These are phyloP conservation scores for Autographa gamma DNA, from an alignment of 2,888 invertebrate genomes.

Conservation along the genomic window DNA sequence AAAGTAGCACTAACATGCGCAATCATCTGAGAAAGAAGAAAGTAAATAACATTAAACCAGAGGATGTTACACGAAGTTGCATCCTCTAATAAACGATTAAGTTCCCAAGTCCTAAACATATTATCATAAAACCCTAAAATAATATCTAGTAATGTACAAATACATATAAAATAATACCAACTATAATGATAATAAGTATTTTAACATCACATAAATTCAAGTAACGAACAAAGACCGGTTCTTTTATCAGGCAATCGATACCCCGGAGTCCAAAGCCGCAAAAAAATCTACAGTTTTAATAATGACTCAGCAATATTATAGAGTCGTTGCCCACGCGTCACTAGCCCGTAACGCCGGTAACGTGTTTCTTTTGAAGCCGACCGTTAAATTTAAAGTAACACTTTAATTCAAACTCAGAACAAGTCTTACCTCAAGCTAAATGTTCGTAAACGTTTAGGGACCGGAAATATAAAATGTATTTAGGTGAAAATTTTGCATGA, in stretches of 20 bases:
- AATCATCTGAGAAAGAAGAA: slow-evolving; percentile 41
- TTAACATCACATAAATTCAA: slow-evolving; percentile 11
- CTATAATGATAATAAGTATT: not conserved
- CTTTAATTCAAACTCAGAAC: not conserved
- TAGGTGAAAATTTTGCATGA: not conserved
- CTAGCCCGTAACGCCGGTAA: slow-evolving; percentile 26
- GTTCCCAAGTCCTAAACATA: not conserved
- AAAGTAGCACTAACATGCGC: slow-evolving; percentile 22
- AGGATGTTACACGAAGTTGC: slow-evolving; percentile 19
- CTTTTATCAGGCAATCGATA: slow-evolving; percentile 26
- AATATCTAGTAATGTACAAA: not conserved
- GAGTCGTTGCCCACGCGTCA: slow-evolving; percentile 29
- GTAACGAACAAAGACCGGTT: slow-evolving; percentile 13
- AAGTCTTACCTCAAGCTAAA: not conserved
- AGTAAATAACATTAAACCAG: slow-evolving; percentile 33
- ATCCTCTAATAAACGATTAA: slow-evolving; percentile 17
- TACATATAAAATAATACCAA: slow-evolving; percentile 7
- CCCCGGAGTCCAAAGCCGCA: slow-evolving; percentile 15
- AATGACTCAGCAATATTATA: slow-evolving; percentile 39
- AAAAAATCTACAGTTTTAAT: slow-evolving; percentile 36
- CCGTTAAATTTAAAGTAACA: slow-evolving; percentile 26
- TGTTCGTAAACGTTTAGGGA: not conserved
- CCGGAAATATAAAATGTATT: not conserved
- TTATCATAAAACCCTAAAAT: not conserved
- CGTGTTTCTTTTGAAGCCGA: slow-evolving; percentile 20